Evolutionary conservation across 2,113 vertebrate genomes (phyloP).

Genomic region (Ailurus styani): DNA sequence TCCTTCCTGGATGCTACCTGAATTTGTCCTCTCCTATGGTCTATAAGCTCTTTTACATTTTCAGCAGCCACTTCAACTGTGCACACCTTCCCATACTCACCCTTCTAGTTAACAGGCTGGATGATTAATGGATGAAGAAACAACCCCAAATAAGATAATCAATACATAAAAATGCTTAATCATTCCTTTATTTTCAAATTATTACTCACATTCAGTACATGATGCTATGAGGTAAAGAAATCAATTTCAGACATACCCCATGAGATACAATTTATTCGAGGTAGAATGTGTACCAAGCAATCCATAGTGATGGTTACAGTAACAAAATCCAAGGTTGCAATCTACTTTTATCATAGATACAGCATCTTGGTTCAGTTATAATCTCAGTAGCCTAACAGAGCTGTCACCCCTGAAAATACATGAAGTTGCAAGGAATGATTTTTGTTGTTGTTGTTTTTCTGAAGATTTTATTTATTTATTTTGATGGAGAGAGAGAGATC

Average conservation of each 20-base stretch:
- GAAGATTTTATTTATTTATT: too few species aligned
- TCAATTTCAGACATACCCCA: neutral
- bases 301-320: neutral
- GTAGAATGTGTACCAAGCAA: neutral
- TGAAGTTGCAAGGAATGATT: neutral
- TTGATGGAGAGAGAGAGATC: too few species aligned
- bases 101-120: neutral
- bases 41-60: neutral
- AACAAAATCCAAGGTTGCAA: neutral
- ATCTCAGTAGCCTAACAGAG: neutral
- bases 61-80: neutral
- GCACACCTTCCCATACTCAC: neutral
- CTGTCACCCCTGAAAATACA: neutral
- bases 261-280: neutral
- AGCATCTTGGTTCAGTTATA: neutral
- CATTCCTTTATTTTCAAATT: neutral
- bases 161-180: neutral
- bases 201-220: neutral
- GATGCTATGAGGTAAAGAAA: neutral
- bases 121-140: neutral
- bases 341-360: neutral
- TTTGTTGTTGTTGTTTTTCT: too few species aligned
- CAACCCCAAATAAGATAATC: neutral
- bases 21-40: rapidly evolving
- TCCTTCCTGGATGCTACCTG: neutral